Evolutionary conservation across 1,140 invertebrate genomes (phyloP), one percentile per base, ranked within the genome.

Genomic region (Cherax quadricarinatus): DNA sequence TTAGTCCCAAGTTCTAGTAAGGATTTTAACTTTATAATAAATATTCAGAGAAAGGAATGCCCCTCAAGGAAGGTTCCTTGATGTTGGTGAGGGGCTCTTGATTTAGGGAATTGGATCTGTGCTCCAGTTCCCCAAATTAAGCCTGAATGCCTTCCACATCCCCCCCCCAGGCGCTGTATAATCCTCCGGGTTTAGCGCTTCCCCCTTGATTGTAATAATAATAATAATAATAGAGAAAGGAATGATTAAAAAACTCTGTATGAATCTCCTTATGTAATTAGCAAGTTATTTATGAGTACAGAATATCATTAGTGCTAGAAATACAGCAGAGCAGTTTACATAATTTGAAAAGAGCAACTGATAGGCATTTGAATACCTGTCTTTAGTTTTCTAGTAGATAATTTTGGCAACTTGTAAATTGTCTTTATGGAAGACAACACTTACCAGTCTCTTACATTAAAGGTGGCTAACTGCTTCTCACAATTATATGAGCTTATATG

Each of bases 321-420:
- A 75, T 75, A 75, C 9, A 75, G 70, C 70, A 75, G n/a, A 75
- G 70, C 70, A 75, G n/a, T 30, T 75, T 21, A 70, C 66, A 70
- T 21, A 70, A 21, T 18, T 18, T 70, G 66, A 12, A 57, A 70
- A 70, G 66, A 70, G 24, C n/a, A 75, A 30, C 1, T 75, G 70
- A n/a, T 30, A 3, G 12, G 70, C 24, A 75, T 75, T 75, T 6
- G n/a, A n/a, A n/a, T n/a, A 75, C 70, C 70, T 75, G 3, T 21
- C 70, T 3, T 75, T 30, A 57, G 6, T 57, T 9, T 57, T 57
- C 14, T 57, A 14, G 14, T 57, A 57, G 12, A 30, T 30, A 21
- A 9, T n/a, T 7, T 30, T 12, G 21, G 7, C 6, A 30, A 21
- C 70, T 21, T 75, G 70, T 75, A 18, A 18, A 70, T 18, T n/a